phyloP scores from a whole-genome alignment of 2,888 invertebrate species.

The Tribolium freemani region DNA sequence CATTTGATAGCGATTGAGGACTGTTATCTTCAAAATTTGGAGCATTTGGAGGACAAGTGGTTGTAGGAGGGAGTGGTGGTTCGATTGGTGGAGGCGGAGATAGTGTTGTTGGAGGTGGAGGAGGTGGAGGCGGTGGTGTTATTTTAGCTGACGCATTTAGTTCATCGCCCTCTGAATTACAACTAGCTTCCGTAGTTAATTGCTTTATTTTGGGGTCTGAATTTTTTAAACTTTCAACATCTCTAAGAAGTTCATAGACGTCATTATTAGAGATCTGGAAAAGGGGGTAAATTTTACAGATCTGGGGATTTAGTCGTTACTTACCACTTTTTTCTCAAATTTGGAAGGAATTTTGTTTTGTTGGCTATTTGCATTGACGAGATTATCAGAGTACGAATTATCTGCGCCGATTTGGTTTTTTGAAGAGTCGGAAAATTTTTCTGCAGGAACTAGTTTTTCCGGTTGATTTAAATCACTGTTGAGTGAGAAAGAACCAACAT shows the following conservation, averaged over 20 bases:
- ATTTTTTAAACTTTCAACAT: neutral
- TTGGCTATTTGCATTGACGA: neutral
- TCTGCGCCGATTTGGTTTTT: neutral
- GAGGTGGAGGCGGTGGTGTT: neutral
- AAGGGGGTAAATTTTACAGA: neutral
- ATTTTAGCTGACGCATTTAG: neutral
- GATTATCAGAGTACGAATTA: neutral
- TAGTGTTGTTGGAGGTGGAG: neutral
- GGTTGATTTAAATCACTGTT: too few relatives aligned
- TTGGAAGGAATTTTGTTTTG: neutral
- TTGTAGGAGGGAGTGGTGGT: neutral
- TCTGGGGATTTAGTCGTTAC: too few relatives aligned
- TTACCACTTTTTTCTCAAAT: too few relatives aligned
- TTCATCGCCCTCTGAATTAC: too few relatives aligned
- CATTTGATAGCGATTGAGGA: neutral
- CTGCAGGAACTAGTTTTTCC: neutral
- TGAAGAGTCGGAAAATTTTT: neutral
- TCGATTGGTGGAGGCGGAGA: neutral
- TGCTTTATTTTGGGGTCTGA: neutral
- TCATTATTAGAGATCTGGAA: slow-evolving; percentile 4
- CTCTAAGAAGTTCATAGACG: neutral
- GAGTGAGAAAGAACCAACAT: neutral
- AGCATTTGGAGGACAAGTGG: neutral
- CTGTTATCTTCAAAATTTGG: too few relatives aligned
- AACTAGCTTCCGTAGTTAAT: too few relatives aligned